Evolutionary conservation across 2,888 invertebrate species (phyloP).

Genomic region (Hemicrepidius hirtus): DNA sequence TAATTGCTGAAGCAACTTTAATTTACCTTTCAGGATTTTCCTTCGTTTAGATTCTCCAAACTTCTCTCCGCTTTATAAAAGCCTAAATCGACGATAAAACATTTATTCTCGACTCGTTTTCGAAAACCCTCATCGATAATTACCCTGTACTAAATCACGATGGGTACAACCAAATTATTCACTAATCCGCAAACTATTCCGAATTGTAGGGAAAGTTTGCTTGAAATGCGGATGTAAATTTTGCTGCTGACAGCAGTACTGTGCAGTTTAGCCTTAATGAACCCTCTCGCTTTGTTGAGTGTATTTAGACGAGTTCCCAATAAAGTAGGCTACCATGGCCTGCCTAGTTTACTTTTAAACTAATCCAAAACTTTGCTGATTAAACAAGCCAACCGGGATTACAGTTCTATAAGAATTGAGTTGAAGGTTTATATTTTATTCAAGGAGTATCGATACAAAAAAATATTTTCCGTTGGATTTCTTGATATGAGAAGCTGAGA

Average conservation of each 20-base stretch:
- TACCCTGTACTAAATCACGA: not conserved
- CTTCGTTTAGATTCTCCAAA: not conserved
- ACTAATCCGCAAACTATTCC: slow-evolving; percentile 1
- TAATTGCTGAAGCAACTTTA: not conserved
- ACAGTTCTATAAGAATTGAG: not conserved
- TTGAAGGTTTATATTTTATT: not conserved
- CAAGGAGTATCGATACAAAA: too few relatives aligned
- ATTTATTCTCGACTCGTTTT: not conserved
- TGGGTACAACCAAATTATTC: not conserved
- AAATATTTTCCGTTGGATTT: too few relatives aligned
- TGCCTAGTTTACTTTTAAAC: slow-evolving; percentile 13
- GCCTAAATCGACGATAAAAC: not conserved
- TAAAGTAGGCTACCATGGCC: not conserved
- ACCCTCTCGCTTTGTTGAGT: not conserved
- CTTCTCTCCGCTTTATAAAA: not conserved
- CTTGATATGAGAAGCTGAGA: too few relatives aligned
- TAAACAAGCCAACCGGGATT: not conserved
- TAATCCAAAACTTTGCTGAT: slow-evolving; percentile 5
- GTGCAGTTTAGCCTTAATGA: slow-evolving; percentile 2
- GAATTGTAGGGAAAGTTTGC: not conserved
- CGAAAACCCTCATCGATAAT: not conserved
- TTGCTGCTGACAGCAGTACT: not conserved
- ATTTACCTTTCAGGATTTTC: not conserved
- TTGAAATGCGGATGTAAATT: slow-evolving; percentile 5
- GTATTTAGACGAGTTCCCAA: slow-evolving; percentile 17